These are phyloP conservation scores for Phalacrocorax carbo DNA, from an alignment of 2,113 vertebrate genomes.

Conservation along the genomic window DNA sequence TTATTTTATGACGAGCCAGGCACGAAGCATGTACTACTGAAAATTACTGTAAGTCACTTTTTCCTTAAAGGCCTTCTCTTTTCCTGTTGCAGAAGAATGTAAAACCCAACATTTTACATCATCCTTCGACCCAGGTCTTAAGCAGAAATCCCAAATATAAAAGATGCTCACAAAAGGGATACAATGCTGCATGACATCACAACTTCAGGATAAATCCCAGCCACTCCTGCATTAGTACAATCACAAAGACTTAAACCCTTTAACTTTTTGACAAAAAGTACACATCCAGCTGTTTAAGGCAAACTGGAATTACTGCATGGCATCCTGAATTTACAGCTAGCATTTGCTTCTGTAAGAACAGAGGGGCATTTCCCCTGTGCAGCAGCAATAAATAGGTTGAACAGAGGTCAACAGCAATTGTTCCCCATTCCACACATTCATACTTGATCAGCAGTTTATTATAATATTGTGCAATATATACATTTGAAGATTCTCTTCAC, in stretches of 20 bases:
- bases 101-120: background rate
- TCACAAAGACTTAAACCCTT: background rate
- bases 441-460: background rate
- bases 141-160: background rate
- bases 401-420: background rate
- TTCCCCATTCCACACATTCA: background rate
- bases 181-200: background rate
- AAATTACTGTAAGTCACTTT: background rate
- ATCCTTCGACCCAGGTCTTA: background rate
- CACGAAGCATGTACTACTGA: background rate
- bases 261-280: background rate
- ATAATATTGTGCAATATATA: background rate
- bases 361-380: background rate
- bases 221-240: background rate
- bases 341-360: background rate
- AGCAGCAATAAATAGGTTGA: background rate
- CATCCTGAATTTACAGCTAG: background rate
- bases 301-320: background rate
- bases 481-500: background rate
- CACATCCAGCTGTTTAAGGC: background rate
- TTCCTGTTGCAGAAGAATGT: background rate
- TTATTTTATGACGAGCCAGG: background rate
- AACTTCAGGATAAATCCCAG: background rate
- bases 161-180: background rate
- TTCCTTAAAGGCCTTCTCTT: slow-evolving; percentile 2